Percentiles rank a stretch among this genome's conserved stretches.
These are phyloP conservation scores for Rotaria socialis DNA, from an alignment of 2,888 invertebrate genomes.

Conservation along the genomic window DNA sequence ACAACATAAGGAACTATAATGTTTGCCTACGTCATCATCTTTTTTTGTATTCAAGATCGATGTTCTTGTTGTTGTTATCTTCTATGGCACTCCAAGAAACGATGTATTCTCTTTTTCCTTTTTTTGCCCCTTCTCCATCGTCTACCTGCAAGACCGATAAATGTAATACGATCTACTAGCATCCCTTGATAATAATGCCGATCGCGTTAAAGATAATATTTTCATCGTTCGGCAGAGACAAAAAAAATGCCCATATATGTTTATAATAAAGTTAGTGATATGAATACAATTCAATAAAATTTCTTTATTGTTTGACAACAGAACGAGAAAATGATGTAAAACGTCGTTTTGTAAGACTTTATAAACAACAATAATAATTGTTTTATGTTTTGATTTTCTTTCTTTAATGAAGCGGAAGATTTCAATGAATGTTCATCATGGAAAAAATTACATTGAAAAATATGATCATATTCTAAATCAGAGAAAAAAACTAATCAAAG, in stretches of 20 bases:
- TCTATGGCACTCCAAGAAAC: not conserved
- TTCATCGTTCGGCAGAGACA: not conserved
- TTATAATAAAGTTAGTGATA: not conserved
- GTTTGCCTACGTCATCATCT: not conserved
- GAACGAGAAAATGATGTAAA: no score
- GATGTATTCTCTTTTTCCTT: not conserved
- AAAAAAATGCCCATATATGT: not conserved
- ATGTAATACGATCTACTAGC: not conserved
- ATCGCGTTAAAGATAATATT: constrained; percentile 7
- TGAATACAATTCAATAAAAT: not conserved
- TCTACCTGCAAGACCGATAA: not conserved
- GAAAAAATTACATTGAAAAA: no score
- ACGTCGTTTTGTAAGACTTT: no score
- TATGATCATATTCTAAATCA: no score
- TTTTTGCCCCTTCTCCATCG: no score
- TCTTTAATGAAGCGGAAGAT: no score
- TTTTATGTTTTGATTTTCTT: no score
- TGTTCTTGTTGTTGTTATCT: not conserved
- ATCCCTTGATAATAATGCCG: constrained; percentile 2
- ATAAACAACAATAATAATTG: no score
- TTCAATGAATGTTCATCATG: no score
- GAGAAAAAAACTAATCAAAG: no score
- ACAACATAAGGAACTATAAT: not conserved
- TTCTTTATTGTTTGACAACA: not conserved
- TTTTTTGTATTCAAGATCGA: no score